Evolutionary conservation across 2,797 vertebrate species (phyloP).

Genomic region (Ceryle rudis): DNA sequence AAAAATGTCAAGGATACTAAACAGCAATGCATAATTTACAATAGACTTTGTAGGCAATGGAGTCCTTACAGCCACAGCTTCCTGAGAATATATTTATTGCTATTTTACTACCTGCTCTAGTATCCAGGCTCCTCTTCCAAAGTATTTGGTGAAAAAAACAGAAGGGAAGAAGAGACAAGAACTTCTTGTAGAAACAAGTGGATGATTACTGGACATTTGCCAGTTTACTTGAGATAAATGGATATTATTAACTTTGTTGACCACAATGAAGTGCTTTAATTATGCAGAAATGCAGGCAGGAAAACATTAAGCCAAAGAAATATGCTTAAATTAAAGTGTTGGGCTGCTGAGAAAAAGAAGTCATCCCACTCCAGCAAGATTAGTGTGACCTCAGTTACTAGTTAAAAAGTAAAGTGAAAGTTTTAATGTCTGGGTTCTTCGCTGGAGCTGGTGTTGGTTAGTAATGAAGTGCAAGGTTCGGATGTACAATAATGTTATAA

Average conservation of each 20-base stretch:
- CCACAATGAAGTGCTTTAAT: slow-evolving; percentile 2
- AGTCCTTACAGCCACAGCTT: slow-evolving; percentile 59
- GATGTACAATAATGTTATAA: neutral
- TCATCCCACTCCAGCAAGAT: neutral
- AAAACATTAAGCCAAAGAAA: slow-evolving; percentile 35
- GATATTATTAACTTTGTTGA: slow-evolving; percentile 32
- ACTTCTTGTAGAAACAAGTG: neutral
- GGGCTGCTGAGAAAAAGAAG: neutral
- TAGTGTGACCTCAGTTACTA: neutral
- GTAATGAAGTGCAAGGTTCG: neutral
- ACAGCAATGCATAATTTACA: slow-evolving; percentile 74
- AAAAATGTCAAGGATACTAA: slow-evolving; percentile 73
- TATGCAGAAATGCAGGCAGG: slow-evolving; percentile 25
- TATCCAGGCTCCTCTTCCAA: slow-evolving; percentile 27
- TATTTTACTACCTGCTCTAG: slow-evolving; percentile 49
- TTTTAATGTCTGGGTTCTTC: neutral
- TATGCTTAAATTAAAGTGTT: neutral
- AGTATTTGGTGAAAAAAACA: slow-evolving; percentile 13
- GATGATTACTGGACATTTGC: neutral
- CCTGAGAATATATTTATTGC: slow-evolving; percentile 67
- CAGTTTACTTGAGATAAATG: neutral
- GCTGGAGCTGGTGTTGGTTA: neutral
- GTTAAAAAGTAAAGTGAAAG: neutral
- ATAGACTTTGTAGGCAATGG: slow-evolving; percentile 51
- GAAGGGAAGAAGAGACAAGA: neutral